Percentiles rank a stretch among this genome's conserved stretches.
Conservation (phyloP, 2,888 invertebrate species). For the Phyto melanocephala region DNA sequence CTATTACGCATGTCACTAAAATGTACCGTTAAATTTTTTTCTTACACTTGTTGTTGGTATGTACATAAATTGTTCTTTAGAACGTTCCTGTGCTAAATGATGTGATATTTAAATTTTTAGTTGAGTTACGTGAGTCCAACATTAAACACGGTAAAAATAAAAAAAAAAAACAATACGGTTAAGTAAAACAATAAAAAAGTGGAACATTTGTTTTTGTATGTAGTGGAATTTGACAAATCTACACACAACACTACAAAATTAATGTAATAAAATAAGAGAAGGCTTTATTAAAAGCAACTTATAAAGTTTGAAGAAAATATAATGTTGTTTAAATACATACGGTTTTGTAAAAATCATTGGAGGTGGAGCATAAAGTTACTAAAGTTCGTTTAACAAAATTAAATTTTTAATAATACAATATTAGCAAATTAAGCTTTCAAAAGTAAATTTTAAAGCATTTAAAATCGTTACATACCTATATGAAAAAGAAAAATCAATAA, state of each 20-base stretch:
- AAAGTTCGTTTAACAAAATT: neutral
- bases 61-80: neutral
- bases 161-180: neutral
- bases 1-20: slow-evolving; percentile 44
- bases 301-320: slow-evolving; percentile 40
- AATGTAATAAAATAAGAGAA: slow-evolving; percentile 50
- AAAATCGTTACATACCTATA: slow-evolving; percentile 11
- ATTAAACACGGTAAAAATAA: slow-evolving; percentile 32
- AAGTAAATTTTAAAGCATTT: slow-evolving; percentile 6
- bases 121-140: slow-evolving; percentile 58
- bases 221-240: slow-evolving; percentile 42
- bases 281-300: slow-evolving; percentile 32
- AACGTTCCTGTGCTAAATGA: slow-evolving; percentile 6
- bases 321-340: slow-evolving; percentile 21
- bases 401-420: slow-evolving; percentile 15
- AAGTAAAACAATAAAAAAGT: slow-evolving; percentile 13
- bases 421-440: neutral
- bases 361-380: slow-evolving; percentile 26
- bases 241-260: slow-evolving; percentile 6
- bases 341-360: slow-evolving; percentile 14
- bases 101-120: slow-evolving; percentile 38
- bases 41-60: slow-evolving; percentile 51
- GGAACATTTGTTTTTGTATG: slow-evolving; percentile 43
- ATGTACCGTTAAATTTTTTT: slow-evolving; percentile 52
- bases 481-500: slow-evolving; percentile 47